Percentiles rank a stretch among this genome's conserved stretches.
phyloP scores from a whole-genome alignment of 2,113 vertebrate species.

The Rallus limicola region DNA sequence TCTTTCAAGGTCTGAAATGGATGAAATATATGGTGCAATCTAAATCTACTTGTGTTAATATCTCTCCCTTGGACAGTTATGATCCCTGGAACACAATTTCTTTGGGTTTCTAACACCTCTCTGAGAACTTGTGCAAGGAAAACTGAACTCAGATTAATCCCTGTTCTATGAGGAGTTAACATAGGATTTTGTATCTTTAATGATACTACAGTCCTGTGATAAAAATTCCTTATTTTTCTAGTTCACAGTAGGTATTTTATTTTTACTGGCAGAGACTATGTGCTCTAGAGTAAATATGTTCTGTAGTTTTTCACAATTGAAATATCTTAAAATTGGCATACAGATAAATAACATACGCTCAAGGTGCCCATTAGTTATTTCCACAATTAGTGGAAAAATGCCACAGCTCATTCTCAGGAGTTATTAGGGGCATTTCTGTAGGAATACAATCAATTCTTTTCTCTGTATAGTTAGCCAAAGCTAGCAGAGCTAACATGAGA shows the following conservation, averaged over 20 bases:
- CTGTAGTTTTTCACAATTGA: constrained; percentile 5
- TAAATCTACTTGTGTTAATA: not conserved
- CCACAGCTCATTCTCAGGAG: constrained; percentile 14
- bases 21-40: not conserved
- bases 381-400: constrained; percentile 39
- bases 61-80: not conserved
- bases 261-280: not conserved
- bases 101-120: not conserved
- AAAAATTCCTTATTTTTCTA: not conserved
- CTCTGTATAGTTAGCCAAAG: not conserved
- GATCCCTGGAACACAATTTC: not conserved
- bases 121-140: not conserved
- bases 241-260: not conserved
- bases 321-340: constrained; percentile 13
- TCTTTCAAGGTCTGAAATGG: not conserved
- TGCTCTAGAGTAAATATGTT: not conserved
- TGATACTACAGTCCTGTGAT: rapidly evolving
- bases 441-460: constrained; percentile 26
- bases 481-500: not conserved
- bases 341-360: constrained; percentile 27
- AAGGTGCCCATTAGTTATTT: constrained; percentile 29
- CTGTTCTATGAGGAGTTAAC: not conserved
- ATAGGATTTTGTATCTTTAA: not conserved
- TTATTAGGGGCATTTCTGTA: constrained; percentile 20
- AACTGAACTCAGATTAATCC: not conserved